phyloP scores from a whole-genome alignment of 2,797 vertebrate species.

The Alosa sapidissima region DNA sequence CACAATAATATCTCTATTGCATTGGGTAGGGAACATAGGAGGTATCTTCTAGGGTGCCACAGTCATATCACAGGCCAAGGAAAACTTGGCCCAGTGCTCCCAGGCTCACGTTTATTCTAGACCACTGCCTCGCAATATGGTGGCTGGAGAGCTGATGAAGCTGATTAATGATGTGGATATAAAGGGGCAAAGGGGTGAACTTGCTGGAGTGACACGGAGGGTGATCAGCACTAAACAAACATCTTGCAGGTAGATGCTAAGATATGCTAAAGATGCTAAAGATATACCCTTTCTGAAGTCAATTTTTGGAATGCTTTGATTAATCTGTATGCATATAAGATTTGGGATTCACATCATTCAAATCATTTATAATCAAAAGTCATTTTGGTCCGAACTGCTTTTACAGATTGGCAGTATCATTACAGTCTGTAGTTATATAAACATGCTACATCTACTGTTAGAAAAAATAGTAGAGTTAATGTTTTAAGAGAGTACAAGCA shows the following conservation, averaged over 20 bases:
- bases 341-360: background rate
- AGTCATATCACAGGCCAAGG: slow-evolving; percentile 13
- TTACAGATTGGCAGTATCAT: background rate
- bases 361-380: background rate
- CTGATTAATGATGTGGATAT: background rate
- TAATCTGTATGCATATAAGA: background rate
- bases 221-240: background rate
- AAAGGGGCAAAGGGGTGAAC: background rate
- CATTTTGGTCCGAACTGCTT: background rate
- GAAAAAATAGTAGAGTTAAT: background rate
- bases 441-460: background rate
- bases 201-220: background rate
- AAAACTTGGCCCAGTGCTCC: background rate
- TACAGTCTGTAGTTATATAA: background rate
- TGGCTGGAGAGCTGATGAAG: background rate
- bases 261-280: background rate
- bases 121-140: background rate
- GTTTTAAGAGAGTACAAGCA: background rate
- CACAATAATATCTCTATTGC: slow-evolving; percentile 7
- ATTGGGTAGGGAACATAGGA: background rate
- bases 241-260: background rate
- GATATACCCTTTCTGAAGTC: background rate
- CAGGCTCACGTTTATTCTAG: background rate
- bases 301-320: background rate
- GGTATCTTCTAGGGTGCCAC: slow-evolving; percentile 10